Conservation (phyloP, 2,113 vertebrate genomes). For the Epinephelus lanceolatus region DNA sequence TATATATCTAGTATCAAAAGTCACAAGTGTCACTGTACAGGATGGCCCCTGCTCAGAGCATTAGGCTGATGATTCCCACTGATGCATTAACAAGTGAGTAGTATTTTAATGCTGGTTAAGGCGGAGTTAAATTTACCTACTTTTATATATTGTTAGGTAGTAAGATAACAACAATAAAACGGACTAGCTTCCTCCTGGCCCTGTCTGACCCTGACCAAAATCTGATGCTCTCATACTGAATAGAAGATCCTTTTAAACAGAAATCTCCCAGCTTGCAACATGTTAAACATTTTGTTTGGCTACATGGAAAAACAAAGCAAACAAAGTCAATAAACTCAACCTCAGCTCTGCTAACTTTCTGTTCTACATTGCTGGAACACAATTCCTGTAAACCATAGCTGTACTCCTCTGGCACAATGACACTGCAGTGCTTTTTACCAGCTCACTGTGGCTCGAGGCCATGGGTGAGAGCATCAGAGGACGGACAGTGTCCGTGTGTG, state of each 20-base stretch:
- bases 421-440: slow-evolving; percentile 49
- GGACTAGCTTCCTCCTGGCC: slow-evolving; percentile 89
- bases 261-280: background rate
- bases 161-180: too few species aligned
- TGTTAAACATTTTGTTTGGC: background rate
- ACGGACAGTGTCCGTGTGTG: slow-evolving; percentile 94
- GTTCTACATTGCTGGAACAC: background rate
- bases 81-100: background rate
- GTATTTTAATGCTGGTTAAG: background rate
- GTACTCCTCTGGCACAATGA: slow-evolving; percentile 30
- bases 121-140: background rate
- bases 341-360: background rate
- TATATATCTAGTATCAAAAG: background rate
- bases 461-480: slow-evolving; percentile 83
- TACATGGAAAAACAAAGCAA: background rate
- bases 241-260: background rate
- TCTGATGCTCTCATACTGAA: slow-evolving; percentile 79
- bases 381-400: slow-evolving; percentile 29
- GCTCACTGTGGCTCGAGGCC: slow-evolving; percentile 47
- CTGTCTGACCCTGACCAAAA: slow-evolving; percentile 93
- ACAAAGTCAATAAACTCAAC: background rate
- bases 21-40: background rate
- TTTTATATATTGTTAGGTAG: background rate
- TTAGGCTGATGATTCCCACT: background rate
- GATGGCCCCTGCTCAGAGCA: background rate